These are phyloP conservation scores for Zeuzera pyrina DNA, from an alignment of 2,888 invertebrate species.

Conservation along the genomic window DNA sequence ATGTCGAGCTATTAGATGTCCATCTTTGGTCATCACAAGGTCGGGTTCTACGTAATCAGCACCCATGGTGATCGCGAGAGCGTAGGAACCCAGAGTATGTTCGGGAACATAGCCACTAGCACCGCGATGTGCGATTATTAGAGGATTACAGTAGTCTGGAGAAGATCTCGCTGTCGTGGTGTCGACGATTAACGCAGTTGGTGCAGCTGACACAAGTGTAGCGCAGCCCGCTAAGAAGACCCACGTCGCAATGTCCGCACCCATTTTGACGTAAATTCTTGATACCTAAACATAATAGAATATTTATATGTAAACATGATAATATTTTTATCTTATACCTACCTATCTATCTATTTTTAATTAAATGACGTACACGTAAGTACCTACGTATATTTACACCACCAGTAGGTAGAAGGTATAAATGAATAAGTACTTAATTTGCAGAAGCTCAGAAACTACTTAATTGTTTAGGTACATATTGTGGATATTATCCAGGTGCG, in stretches of 20 bases:
- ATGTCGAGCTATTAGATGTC: constrained; percentile 51
- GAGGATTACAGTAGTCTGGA: constrained; percentile 36
- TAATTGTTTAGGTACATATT: too few relatives aligned
- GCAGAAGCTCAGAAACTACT: too few relatives aligned
- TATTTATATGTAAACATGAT: too few relatives aligned
- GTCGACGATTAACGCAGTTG: background rate
- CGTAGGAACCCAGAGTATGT: constrained; percentile 57
- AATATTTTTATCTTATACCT: too few relatives aligned
- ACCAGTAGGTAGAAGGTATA: too few relatives aligned
- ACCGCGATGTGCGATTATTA: constrained; percentile 55
- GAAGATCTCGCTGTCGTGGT: background rate
- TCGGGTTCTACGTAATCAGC: constrained; percentile 61
- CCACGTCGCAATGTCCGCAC: background rate
- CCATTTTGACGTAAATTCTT: too few relatives aligned
- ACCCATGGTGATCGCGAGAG: constrained; percentile 57
- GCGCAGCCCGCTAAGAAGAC: background rate
- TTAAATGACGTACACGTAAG: too few relatives aligned
- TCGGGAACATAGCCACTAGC: constrained; percentile 61
- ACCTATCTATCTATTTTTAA: too few relatives aligned
- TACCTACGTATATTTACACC: too few relatives aligned
- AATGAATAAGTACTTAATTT: too few relatives aligned
- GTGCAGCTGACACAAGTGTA: background rate
- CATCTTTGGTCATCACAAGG: constrained; percentile 55
- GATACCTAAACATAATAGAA: too few relatives aligned
- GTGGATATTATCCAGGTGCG: too few relatives aligned